A percentile compares a stretch with the other conserved stretches of the same genome.
phyloP scores from a whole-genome alignment of 2,113 vertebrate genomes.

The Panurus biarmicus region DNA sequence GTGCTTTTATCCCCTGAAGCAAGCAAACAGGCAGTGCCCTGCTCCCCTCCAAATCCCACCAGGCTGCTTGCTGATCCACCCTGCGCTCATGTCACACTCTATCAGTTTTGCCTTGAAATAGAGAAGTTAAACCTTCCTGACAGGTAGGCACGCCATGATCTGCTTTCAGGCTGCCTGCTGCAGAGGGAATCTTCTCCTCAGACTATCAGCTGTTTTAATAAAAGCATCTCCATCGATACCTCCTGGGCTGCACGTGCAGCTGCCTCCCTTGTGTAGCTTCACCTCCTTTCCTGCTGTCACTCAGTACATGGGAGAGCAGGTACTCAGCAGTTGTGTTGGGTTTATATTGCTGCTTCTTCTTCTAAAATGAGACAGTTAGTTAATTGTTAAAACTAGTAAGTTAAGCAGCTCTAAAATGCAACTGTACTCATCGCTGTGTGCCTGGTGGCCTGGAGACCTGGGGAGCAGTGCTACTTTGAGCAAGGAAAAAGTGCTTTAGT shows the following conservation, averaged over 20 bases:
- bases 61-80: not conserved
- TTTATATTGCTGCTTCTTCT: not conserved
- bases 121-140: not conserved
- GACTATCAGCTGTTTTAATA: not conserved
- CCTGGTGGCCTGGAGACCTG: not conserved
- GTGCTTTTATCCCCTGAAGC: not conserved
- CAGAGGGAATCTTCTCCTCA: not conserved
- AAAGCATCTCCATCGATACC: not conserved
- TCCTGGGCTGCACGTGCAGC: not conserved
- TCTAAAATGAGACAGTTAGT: not conserved
- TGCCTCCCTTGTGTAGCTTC: not conserved
- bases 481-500: not conserved
- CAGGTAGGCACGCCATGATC: not conserved
- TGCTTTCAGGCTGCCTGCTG: not conserved
- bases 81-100: not conserved
- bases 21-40: not conserved
- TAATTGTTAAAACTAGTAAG: not conserved
- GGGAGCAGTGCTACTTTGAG: not conserved
- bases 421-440: rapidly evolving
- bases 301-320: not conserved
- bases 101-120: not conserved
- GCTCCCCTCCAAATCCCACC: not conserved
- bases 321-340: not conserved
- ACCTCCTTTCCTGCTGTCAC: not conserved
- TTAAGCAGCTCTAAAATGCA: not conserved